Evolutionary conservation across 64 coral and sea anemone genomes (phyloP), one percentile per base, ranked within the genome.

Genomic region (Pocillopora verrucosa): DNA sequence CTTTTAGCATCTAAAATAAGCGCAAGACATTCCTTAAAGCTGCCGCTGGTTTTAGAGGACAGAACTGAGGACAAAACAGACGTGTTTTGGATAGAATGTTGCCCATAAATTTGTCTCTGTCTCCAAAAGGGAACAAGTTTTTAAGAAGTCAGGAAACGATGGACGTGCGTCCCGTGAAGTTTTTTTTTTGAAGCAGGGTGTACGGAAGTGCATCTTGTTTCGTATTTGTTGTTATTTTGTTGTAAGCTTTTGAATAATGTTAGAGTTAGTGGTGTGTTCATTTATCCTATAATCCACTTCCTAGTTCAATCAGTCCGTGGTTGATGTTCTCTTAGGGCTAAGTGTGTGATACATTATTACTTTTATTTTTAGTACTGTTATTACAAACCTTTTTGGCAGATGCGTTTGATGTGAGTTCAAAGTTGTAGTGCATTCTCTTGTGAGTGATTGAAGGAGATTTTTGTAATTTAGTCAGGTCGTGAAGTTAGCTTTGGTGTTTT

Each of bases 81-180:
- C 36, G 25, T 34, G 36, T 34, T 60, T 58, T 16, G 26, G 36
- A 72, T 25, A 19, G 65, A 85, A 37, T 56, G 22, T 70, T 41
- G 20, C 7, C 24, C 37, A 19, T 84, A n/a, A 51, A 24, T 22
- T 36, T 36, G 37, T 36, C 61, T 67, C 68, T 84, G 62, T 68
- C 62, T 84, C 19, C 41, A 56, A 41, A 80, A 80, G 61, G 56
- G 12, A 26, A 22, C 60, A 22, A 16, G 60, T 60, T 80, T 80
- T 36, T 61, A 13, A n/a, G 30, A 80, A 26, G 22, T 19, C 1
- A 16, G 59, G 12, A 84, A 67, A 13, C 61, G 58, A 81, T 79
- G 77, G 57, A 22, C 24, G 77, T 9, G 77, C 77, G 57, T 79
- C 22, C 77, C 77, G 56, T 79, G 17, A 79, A 59, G 51, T 45